phyloP scores from a whole-genome alignment of 1,140 invertebrate species.

The Hyposmocoma kahamanoa region DNA sequence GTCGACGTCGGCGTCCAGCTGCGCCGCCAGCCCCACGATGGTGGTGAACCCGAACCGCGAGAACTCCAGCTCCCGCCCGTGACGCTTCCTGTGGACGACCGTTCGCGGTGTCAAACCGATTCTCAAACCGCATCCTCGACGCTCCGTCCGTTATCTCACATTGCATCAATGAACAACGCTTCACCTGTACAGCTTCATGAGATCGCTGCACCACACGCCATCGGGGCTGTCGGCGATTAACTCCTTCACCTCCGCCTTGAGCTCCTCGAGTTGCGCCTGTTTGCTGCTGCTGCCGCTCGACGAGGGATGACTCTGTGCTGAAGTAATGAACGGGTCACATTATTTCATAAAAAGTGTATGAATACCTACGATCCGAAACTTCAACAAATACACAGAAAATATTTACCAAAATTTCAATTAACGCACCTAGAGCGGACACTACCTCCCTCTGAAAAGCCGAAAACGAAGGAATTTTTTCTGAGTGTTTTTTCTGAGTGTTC shows the following conservation, averaged over 20 bases:
- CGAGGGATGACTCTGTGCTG: too few species aligned
- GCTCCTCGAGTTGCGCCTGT: constrained; percentile 23
- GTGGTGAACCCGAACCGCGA: constrained; percentile 41
- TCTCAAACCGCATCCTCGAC: background rate
- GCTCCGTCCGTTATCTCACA: background rate
- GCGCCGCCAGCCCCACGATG: constrained; percentile 32
- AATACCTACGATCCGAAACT: constrained; percentile 10
- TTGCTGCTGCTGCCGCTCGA: constrained; percentile 34
- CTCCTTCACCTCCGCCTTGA: constrained; percentile 30
- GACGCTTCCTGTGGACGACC: constrained; percentile 32
- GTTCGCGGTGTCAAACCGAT: background rate
- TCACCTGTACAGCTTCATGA: constrained; percentile 39
- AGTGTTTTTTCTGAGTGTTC: too few species aligned
- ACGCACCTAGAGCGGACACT: too few species aligned
- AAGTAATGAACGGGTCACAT: too few species aligned
- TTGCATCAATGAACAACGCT: background rate
- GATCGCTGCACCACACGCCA: constrained; percentile 41
- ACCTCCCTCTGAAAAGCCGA: too few species aligned
- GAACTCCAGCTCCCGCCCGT: constrained; percentile 43
- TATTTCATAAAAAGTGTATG: constrained; percentile 4
- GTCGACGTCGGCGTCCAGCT: constrained; percentile 17
- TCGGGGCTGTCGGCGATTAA: constrained; percentile 27
- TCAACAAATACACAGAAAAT: too few species aligned
- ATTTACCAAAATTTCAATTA: too few species aligned
- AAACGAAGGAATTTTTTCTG: too few species aligned